Conservation (phyloP, 2,113 vertebrate species). For the Phylloscopus trochilus region DNA sequence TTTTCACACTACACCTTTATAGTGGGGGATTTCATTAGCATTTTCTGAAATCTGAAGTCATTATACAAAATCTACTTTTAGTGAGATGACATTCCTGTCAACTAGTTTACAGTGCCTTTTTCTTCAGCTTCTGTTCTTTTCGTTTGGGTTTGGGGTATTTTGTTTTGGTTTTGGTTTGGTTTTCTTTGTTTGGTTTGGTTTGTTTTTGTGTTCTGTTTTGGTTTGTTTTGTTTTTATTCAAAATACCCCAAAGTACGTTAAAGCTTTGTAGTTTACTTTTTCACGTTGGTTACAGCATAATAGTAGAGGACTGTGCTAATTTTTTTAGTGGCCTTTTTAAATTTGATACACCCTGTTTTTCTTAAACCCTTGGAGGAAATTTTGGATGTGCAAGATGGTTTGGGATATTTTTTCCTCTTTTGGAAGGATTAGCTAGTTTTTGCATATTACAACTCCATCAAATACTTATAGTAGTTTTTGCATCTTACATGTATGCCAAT, state of each 20-base stretch:
- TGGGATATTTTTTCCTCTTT: conserved; percentile 6
- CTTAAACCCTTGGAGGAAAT: background rate
- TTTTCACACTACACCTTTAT: background rate
- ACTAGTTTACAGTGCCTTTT: background rate
- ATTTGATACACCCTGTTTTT: conserved; percentile 9
- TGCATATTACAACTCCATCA: background rate
- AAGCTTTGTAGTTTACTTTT: conserved; percentile 26
- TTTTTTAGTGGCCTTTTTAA: conserved; percentile 23
- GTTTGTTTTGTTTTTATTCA: background rate
- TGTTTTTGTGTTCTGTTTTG: background rate
- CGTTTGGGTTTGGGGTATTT: background rate
- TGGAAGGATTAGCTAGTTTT: conserved; percentile 26
- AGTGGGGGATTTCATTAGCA: background rate
- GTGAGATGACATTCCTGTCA: background rate
- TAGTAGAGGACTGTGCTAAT: background rate
- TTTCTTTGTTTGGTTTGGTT: too few relatives aligned
- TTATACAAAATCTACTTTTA: background rate
- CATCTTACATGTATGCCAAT: background rate
- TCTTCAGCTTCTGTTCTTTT: background rate
- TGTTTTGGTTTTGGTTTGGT: too few relatives aligned
- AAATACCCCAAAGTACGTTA: background rate
- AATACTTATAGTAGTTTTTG: conserved; percentile 35
- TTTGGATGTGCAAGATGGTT: background rate
- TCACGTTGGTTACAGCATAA: conserved; percentile 6
- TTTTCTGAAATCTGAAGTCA: background rate